These are phyloP conservation scores for Ptiloglossa arizonensis DNA, from an alignment of 1,140 invertebrate genomes.

Conservation along the genomic window DNA sequence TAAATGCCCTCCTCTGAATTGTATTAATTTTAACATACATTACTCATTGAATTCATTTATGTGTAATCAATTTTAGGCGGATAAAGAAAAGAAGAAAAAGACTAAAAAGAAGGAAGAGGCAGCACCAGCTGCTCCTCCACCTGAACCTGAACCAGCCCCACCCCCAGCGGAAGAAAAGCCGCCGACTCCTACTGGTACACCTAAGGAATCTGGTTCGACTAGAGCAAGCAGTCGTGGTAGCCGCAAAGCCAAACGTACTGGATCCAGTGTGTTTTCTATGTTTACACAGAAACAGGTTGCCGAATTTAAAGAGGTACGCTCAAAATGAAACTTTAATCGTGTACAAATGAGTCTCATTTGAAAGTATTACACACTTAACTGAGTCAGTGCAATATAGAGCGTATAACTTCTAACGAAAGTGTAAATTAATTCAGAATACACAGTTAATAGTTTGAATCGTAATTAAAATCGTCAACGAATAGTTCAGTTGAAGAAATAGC, in stretches of 20 bases:
- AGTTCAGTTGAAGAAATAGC: too few species aligned
- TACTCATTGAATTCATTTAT: background rate
- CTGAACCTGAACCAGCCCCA: conserved; percentile 80
- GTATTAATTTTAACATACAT: background rate
- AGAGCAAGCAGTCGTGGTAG: conserved; percentile 92
- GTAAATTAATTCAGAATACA: too few species aligned
- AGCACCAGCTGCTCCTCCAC: conserved; percentile 74
- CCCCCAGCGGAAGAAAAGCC: conserved; percentile 79
- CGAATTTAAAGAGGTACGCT: conserved; percentile 95
- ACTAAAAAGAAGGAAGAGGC: conserved; percentile 84
- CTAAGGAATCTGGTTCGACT: conserved; percentile 85
- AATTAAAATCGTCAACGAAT: too few species aligned
- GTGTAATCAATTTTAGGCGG: conserved; percentile 78
- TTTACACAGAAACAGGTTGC: conserved; percentile 97
- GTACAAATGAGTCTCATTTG: background rate
- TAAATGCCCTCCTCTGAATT: too few species aligned
- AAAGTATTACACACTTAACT: too few species aligned
- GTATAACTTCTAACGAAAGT: too few species aligned
- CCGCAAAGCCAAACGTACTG: conserved; percentile 90
- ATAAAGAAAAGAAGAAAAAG: conserved; percentile 86
- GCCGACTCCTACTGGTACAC: conserved; percentile 74
- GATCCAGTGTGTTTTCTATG: conserved; percentile 97
- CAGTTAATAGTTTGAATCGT: background rate
- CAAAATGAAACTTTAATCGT: background rate
- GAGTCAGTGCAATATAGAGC: too few species aligned